These are phyloP conservation scores for Coluber constrictor DNA, from an alignment of 2,797 vertebrate species.

Conservation along the genomic window DNA sequence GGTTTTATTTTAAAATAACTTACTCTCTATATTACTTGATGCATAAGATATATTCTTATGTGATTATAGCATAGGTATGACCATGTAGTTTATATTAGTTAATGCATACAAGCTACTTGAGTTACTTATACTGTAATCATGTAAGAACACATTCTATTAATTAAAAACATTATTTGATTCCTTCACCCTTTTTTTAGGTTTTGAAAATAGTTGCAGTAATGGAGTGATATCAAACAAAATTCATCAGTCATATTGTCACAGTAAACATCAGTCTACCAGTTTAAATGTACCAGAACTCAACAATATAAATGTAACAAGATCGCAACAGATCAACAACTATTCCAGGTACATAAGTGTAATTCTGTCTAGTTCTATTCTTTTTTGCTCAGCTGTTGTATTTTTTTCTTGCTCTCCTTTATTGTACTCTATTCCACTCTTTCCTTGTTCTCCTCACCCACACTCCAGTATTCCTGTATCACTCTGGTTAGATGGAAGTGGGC, in stretches of 20 bases:
- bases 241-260: constrained; percentile 87
- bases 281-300: constrained; percentile 84
- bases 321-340: constrained; percentile 82
- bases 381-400: not conserved
- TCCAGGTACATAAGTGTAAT: constrained; percentile 75
- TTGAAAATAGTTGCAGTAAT: constrained; percentile 95
- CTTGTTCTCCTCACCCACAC: not conserved
- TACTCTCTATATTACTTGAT: not conserved
- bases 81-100: not conserved
- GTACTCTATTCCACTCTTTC: not conserved
- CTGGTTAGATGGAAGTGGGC: not conserved
- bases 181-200: constrained; percentile 72
- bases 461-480: not conserved
- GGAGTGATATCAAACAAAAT: constrained; percentile 91
- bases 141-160: not conserved
- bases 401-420: not conserved
- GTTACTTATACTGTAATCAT: not conserved
- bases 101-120: not conserved
- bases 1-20: not conserved
- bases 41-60: not conserved
- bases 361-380: not conserved
- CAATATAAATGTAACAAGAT: constrained; percentile 87
- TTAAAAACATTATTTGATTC: not conserved
- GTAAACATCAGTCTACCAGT: constrained; percentile 82
- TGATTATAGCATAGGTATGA: not conserved